Percentiles rank a stretch among this genome's conserved stretches.
phyloP scores from a whole-genome alignment of 2,113 vertebrate species.

The Atlantisia rogersi region DNA sequence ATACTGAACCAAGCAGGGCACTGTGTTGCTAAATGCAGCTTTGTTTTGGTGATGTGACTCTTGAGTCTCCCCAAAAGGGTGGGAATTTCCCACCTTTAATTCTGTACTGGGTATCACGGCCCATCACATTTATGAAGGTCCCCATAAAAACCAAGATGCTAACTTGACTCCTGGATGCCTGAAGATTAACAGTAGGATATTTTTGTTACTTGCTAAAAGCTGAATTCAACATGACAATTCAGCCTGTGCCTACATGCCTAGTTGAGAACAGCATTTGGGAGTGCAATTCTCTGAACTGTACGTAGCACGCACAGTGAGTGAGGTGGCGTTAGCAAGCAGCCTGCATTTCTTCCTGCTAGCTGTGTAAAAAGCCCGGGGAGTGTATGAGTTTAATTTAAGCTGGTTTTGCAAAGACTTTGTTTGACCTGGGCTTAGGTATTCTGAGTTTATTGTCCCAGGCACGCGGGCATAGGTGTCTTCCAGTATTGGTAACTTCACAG shows the following conservation, averaged over 20 bases:
- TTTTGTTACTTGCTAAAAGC: background rate
- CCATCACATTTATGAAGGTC: background rate
- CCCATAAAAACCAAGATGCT: background rate
- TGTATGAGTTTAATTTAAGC: background rate
- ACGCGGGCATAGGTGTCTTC: background rate
- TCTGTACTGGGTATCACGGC: background rate
- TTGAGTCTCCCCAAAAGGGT: background rate
- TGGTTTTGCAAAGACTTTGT: background rate
- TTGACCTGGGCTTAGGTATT: background rate
- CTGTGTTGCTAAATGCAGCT: background rate
- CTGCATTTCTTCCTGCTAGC: background rate
- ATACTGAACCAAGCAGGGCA: background rate
- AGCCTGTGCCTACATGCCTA: background rate
- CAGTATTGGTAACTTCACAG: background rate
- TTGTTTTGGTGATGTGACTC: background rate
- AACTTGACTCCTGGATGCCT: background rate
- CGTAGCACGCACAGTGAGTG: background rate
- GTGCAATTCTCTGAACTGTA: background rate
- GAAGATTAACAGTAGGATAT: background rate
- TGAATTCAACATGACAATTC: background rate
- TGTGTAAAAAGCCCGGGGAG: background rate
- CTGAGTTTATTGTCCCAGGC: background rate
- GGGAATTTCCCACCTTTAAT: background rate
- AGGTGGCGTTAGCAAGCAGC: background rate
- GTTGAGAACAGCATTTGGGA: background rate